Base-by-base conservation (phyloP, 2,888 invertebrate species). In the Phragmatobia fuliginosa region DNA sequence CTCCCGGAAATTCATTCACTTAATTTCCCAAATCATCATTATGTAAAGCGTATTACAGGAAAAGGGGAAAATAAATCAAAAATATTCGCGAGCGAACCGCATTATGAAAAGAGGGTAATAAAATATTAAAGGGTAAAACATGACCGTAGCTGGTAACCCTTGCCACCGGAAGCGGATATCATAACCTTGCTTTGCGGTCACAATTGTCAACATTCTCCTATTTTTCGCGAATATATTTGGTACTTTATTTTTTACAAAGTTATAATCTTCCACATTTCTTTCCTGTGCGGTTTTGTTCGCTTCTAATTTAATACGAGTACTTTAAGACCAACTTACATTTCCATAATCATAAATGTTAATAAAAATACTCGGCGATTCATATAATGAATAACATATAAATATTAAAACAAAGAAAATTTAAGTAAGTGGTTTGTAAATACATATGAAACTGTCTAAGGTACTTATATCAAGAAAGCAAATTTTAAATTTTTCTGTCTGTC, bases 51-150 rank as follows among this genome's bases (percentile, higher is more conserved):
- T 79, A 81, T 81, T 81, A 79, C 81, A 68, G 79, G 49, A 72
- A 81, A 76, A 52, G 62, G 74, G 66, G 59, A 32, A 76, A 78
- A 81, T 81, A 81, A 81, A 81, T 81, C 81, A 81, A 75, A 81
- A 78, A 81, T 81, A 80, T 81, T 81, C 68, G 81, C 80, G 69
- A 73, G 76, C 71, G 62, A 74, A 41, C 74, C 77, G 74, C 78
- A 76, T 73, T 74, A 81, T 81, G 81, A 81, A 81, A 80, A 80
- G 72, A 70, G 77, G 76, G 78, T 81, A 77, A 77, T 88, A 87
- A 83, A 85, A 85, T 82, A 83, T 84, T 74, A 79, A 84, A 86
- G 87, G 85, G 87, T 84, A 84, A 87, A 86, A 86, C 85, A 87
- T 83, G 86, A 80, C 82, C 76, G 70, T 63, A 71, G 61, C 81